Base-by-base conservation (phyloP, 2,888 invertebrate genomes). In the Spodoptera littoralis region DNA sequence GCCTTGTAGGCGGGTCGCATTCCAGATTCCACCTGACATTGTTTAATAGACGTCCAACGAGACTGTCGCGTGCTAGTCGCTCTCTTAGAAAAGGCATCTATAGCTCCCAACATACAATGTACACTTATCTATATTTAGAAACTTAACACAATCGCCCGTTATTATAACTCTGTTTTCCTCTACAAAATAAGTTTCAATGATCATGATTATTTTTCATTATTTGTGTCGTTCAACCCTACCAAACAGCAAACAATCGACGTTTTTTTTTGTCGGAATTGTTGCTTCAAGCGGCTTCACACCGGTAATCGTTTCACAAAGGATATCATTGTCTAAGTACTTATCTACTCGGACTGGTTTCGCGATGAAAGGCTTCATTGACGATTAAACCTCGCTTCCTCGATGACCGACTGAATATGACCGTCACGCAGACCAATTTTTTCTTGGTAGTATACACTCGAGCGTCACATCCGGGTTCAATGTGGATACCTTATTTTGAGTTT, bases 1-100 rank as follows among this genome's bases (percentile, higher is more conserved):
- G 89, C 90, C 91, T 92, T 92, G 93, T 92, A 90, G 92, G 90
- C 91, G 92, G 92, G 89, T 91, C 90, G 88, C 93, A 93, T 93
- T 93, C 93, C 93, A 87, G 86, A 89, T 86, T 88, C 90, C 91
- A 89, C 88, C 87, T 90, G 89, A 90, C 91, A 92, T 92, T 91
- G 91, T 92, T 90, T 83, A 84, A 84, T 82, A 81, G 78, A 76
- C 65, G 70, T 68, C 70, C 67, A 79, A 79, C 80, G 72, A 80
- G 70, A 77, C 69, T 73, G 80, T 82, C 80, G 81, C 79, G 72
- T 79, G 80, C 73, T 83, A 79, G 71, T 73, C 63, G 64, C 57
- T 73, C 43, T 76, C 64, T 68, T 74, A 77, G 71, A 74, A 75
- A 77, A 76, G 68, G 65, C 70, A 79, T 79, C 74, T 70, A 73